Conservation (phyloP, 2,797 vertebrate genomes). For the Neopelma chrysocephalum region DNA sequence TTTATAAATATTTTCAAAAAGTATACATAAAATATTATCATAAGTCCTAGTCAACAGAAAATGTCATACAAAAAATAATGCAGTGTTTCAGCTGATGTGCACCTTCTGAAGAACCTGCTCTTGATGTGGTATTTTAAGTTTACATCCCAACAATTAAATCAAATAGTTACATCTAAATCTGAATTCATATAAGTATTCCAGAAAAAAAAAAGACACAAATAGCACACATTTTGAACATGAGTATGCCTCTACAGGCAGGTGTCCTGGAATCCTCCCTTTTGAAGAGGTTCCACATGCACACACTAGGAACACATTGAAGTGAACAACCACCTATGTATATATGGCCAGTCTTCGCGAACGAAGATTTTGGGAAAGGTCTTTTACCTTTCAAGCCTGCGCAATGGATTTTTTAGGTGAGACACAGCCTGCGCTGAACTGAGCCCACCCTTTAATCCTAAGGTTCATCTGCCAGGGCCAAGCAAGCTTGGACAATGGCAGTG, state of each 20-base stretch:
- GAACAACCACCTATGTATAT: fast-evolving
- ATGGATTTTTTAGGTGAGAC: no score
- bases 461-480: no score
- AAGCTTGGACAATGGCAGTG: no score
- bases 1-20: not conserved
- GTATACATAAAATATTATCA: not conserved
- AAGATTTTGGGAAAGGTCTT: no score
- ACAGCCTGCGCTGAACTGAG: no score
- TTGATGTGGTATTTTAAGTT: not conserved
- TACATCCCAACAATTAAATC: not conserved
- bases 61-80: not conserved
- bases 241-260: not conserved
- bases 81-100: not conserved
- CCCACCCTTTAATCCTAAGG: no score
- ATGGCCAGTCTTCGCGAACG: no score
- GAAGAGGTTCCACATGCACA: not conserved
- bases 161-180: not conserved
- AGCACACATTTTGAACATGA: not conserved
- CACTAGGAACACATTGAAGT: not conserved
- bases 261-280: not conserved
- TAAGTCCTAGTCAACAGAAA: not conserved
- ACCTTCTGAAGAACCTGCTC: not conserved
- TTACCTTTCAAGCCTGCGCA: no score
- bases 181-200: not conserved
- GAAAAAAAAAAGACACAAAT: not conserved